Evolutionary conservation across 2,113 vertebrate species (phyloP).

Genomic region (Cichladusa arquata): DNA sequence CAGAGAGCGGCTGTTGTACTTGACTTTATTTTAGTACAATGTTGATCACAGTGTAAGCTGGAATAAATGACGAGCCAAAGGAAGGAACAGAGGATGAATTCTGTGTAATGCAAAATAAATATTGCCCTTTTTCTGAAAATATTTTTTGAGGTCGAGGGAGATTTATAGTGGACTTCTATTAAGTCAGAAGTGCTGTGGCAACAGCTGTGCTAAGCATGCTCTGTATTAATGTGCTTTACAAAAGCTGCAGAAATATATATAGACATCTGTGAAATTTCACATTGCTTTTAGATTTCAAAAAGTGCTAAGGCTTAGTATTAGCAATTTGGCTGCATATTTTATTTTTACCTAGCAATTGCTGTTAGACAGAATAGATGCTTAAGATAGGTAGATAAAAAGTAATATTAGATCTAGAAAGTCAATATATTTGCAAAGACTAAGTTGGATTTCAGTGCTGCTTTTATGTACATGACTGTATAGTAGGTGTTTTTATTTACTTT

Average conservation of each 20-base stretch:
- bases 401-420: neutral
- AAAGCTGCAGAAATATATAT: constrained; percentile 10
- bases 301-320: neutral
- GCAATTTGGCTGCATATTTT: neutral
- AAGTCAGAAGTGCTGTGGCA: constrained; percentile 44
- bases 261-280: neutral
- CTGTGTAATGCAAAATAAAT: constrained; percentile 71
- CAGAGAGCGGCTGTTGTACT: constrained; percentile 88
- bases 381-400: constrained; percentile 4
- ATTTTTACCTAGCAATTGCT: constrained; percentile 9
- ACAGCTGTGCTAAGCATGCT: constrained; percentile 36
- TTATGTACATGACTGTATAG: neutral
- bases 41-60: constrained; percentile 95
- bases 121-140: constrained; percentile 59
- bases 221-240: neutral
- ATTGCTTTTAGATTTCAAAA: constrained; percentile 52
- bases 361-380: neutral
- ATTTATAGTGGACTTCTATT: constrained; percentile 38
- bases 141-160: constrained; percentile 26
- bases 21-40: constrained; percentile 97
- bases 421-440: neutral
- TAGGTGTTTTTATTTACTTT: neutral
- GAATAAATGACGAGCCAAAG: constrained; percentile 92
- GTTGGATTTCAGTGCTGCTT: neutral
- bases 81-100: constrained; percentile 76